Percentiles rank a stretch among this genome's conserved stretches.
Conservation (phyloP, 2,797 vertebrate species). For the Hafferia zeledoni region DNA sequence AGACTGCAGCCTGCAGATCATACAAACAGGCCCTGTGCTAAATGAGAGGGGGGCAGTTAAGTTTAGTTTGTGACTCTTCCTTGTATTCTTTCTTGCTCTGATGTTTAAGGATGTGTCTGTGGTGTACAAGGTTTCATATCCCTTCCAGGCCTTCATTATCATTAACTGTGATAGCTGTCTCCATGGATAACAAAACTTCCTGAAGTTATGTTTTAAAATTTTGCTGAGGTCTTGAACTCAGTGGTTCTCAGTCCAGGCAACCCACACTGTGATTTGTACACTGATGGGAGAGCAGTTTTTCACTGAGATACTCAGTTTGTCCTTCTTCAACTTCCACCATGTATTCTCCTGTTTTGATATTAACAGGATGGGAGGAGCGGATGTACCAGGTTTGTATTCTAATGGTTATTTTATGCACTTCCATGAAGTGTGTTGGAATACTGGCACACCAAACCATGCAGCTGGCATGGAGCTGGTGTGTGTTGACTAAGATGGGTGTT, state of each 20-base stretch:
- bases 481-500: not conserved
- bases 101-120: not conserved
- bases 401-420: not conserved
- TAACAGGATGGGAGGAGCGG: not conserved
- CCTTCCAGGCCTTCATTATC: not conserved
- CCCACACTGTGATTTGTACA: not conserved
- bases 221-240: not conserved
- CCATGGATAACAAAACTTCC: not conserved
- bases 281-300: not conserved
- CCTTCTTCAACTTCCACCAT: not conserved
- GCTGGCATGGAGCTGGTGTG: not conserved
- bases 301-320: not conserved
- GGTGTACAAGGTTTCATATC: not conserved
- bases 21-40: rapidly evolving
- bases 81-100: not conserved
- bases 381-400: not conserved
- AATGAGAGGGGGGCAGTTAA: not conserved
- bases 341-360: not conserved
- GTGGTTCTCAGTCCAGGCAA: not conserved
- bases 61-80: not conserved
- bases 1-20: not conserved
- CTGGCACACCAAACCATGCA: not conserved
- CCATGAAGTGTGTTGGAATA: not conserved
- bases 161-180: not conserved
- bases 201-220: not conserved